Conservation (phyloP, 2,797 vertebrate genomes). For the Streptopelia turtur region DNA sequence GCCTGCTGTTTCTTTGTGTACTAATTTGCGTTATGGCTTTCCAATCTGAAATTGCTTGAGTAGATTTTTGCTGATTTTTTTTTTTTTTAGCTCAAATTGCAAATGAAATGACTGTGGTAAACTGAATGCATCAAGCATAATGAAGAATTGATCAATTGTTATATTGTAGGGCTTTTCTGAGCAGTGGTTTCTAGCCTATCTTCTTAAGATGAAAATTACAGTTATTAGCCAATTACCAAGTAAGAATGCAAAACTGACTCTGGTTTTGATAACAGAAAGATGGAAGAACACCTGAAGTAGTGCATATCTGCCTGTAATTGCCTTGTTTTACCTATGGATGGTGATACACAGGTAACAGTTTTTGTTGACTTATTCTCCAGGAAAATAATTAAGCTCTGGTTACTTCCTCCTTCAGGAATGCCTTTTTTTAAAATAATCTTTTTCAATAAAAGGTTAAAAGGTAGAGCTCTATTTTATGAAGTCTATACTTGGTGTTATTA, state of each 20-base stretch:
- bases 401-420: neutral
- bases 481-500: neutral
- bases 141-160: slow-evolving; percentile 61
- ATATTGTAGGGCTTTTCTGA: slow-evolving; percentile 17
- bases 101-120: slow-evolving; percentile 52
- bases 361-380: neutral
- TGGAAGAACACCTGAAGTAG: neutral
- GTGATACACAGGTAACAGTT: neutral
- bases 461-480: neutral
- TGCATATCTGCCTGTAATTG: neutral
- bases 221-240: slow-evolving; percentile 44
- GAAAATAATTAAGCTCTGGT: neutral
- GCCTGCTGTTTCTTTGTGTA: slow-evolving; percentile 48
- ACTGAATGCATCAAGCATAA: slow-evolving; percentile 25
- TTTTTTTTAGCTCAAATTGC: slow-evolving; percentile 51
- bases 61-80: slow-evolving; percentile 4
- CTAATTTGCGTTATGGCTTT: slow-evolving; percentile 58
- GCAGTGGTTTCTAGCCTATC: neutral
- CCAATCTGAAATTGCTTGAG: slow-evolving; percentile 41
- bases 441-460: neutral
- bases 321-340: neutral
- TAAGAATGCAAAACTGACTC: neutral
- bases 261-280: neutral
- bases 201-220: slow-evolving; percentile 42
- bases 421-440: neutral